phyloP scores from a whole-genome alignment of 2,888 invertebrate genomes.

The Pristionchus japonicus region DNA sequence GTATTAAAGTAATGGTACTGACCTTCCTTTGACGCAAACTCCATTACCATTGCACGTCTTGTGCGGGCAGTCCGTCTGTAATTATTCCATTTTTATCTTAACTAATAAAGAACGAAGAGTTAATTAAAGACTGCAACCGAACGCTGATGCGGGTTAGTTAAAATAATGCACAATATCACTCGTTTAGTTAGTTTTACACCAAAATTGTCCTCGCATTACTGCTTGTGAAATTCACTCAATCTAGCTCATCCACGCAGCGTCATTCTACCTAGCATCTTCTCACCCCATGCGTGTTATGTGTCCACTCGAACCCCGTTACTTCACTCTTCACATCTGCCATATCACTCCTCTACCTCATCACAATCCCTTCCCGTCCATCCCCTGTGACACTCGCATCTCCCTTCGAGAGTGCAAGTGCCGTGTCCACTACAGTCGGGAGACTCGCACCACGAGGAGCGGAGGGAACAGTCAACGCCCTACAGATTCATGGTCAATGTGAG shows the following conservation, averaged over 20 bases:
- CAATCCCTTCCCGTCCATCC: conserved; percentile 71
- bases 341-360: conserved; percentile 49
- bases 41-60: conserved; percentile 94
- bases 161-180: too few relatives aligned
- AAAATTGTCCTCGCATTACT: not conserved
- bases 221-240: not conserved
- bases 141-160: not conserved
- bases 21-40: conserved; percentile 88
- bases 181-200: not conserved
- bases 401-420: conserved; percentile 90
- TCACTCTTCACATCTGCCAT: not conserved
- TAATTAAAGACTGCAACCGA: not conserved
- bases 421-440: conserved; percentile 94
- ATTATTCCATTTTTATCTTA: not conserved
- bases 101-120: not conserved
- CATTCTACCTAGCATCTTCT: not conserved
- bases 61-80: conserved; percentile 77
- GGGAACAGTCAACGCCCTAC: conserved; percentile 84
- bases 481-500: too few relatives aligned
- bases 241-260: not conserved
- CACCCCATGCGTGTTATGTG: conserved; percentile 10
- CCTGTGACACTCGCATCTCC: conserved; percentile 89
- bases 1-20: not conserved
- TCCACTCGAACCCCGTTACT: not conserved
- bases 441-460: conserved; percentile 95